Percentiles rank a stretch among this genome's conserved stretches.
Evolutionary conservation across 1,140 invertebrate species (phyloP).

Genomic region (Lerema accius): DNA sequence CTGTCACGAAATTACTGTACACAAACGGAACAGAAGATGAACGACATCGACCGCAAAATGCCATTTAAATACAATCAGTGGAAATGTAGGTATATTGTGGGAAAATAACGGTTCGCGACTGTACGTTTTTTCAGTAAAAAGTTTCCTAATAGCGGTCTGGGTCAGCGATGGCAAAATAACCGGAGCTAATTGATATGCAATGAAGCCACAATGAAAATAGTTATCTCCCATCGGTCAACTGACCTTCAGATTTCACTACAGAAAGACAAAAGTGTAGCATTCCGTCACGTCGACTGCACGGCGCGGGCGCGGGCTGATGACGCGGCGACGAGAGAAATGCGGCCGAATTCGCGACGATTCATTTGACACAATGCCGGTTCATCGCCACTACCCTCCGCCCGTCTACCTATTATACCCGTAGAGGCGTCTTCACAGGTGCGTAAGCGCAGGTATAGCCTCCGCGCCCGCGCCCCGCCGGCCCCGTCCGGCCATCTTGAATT

Average conservation of each 20-base stretch:
- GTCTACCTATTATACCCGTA: constrained; percentile 36
- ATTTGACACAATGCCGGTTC: constrained; percentile 80
- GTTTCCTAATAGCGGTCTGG: constrained; percentile 7
- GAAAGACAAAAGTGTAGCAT: constrained; percentile 65
- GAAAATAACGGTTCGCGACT: neutral
- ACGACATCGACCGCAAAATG: no score
- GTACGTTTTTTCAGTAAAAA: neutral
- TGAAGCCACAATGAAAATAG: constrained; percentile 45
- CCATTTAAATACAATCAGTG: neutral
- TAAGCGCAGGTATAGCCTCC: constrained; percentile 70
- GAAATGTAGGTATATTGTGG: neutral
- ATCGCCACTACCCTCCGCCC: constrained; percentile 63
- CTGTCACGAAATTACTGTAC: no score
- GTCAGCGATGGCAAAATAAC: constrained; percentile 23
- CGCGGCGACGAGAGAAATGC: constrained; percentile 70
- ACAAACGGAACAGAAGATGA: neutral
- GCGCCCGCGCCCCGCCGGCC: constrained; percentile 34
- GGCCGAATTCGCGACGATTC: constrained; percentile 76
- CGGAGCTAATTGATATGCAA: constrained; percentile 38
- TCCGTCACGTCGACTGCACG: constrained; percentile 66
- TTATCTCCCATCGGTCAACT: constrained; percentile 53
- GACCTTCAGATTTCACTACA: constrained; percentile 77
- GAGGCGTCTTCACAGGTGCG: constrained; percentile 77
- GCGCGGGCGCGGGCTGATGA: constrained; percentile 50
- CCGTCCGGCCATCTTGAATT: constrained; percentile 77